Percentiles rank a stretch among this genome's conserved stretches.
These are phyloP conservation scores for Lycaon pictus DNA, from an alignment of 2,113 vertebrate species.

Conservation along the genomic window DNA sequence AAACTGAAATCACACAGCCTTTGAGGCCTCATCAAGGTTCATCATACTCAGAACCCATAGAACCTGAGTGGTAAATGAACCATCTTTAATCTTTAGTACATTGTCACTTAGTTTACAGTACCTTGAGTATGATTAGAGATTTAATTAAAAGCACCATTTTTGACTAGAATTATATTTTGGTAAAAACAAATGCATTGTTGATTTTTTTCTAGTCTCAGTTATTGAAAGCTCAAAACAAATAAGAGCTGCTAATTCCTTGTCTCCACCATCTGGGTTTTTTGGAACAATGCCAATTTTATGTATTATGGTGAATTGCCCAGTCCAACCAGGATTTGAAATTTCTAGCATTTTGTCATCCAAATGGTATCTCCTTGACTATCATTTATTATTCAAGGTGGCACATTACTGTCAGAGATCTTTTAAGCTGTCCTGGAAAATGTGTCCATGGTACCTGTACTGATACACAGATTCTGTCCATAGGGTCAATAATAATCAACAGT, in stretches of 20 bases:
- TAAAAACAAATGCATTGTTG: constrained; percentile 66
- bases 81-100: neutral
- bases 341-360: constrained; percentile 23
- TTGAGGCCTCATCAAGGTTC: neutral
- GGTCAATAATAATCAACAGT: neutral
- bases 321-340: neutral
- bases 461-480: neutral
- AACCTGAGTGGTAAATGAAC: neutral
- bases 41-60: neutral
- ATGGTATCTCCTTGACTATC: neutral
- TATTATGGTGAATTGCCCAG: neutral
- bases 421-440: constrained; percentile 11
- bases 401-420: neutral
- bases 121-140: neutral
- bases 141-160: constrained; percentile 18
- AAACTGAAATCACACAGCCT: neutral
- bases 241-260: constrained; percentile 25
- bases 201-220: constrained; percentile 2
- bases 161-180: constrained; percentile 54
- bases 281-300: constrained; percentile 9
- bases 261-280: constrained; percentile 60
- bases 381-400: neutral
- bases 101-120: neutral
- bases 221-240: constrained; percentile 64
- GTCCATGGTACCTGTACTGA: neutral